Evolutionary conservation across 2,888 invertebrate genomes (phyloP).

Genomic region (Hyposoter dolosus): DNA sequence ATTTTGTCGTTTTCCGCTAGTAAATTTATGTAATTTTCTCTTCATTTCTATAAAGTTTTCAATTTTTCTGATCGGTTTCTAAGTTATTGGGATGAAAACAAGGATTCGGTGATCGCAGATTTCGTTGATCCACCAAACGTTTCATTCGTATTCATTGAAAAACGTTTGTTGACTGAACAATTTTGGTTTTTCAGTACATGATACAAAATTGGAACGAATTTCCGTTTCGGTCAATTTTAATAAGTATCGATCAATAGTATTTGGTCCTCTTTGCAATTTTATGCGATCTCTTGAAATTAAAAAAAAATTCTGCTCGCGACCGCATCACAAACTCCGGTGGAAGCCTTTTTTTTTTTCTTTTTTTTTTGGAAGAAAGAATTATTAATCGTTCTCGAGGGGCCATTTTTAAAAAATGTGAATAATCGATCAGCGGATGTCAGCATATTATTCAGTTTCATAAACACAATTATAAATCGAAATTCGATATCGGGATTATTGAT

Average conservation of each 20-base stretch:
- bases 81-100: too few relatives aligned
- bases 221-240: neutral
- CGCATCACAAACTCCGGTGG: neutral
- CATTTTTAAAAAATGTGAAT: neutral
- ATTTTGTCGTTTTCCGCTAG: too few relatives aligned
- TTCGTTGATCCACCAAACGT: too few relatives aligned
- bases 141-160: too few relatives aligned
- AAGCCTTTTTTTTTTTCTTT: neutral
- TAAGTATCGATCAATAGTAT: neutral
- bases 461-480: slow-evolving; percentile 39
- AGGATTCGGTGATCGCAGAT: too few relatives aligned
- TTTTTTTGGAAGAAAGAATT: slow-evolving; percentile 14
- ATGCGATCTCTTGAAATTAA: too few relatives aligned
- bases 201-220: neutral
- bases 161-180: too few relatives aligned
- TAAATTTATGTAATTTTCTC: too few relatives aligned
- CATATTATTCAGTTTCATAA: neutral
- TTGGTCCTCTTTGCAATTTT: neutral
- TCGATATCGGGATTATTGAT: slow-evolving; percentile 21
- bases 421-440: neutral
- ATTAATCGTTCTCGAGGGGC: neutral
- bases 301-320: neutral
- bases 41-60: too few relatives aligned
- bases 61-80: too few relatives aligned
- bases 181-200: too few relatives aligned